phyloP scores from a whole-genome alignment of 1,140 invertebrate species.

The Stegodyphus dumicola region DNA sequence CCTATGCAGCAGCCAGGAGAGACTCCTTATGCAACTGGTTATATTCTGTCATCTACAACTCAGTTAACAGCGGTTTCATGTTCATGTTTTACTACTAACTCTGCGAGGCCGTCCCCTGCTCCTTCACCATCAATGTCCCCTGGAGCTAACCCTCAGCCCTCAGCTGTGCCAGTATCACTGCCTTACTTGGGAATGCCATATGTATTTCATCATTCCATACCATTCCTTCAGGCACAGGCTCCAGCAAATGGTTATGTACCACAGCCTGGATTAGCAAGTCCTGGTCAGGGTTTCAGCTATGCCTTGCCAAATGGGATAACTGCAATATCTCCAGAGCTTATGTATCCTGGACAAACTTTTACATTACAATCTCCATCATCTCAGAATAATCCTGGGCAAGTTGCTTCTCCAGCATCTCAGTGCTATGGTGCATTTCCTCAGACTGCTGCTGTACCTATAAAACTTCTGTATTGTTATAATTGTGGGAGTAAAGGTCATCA shows the following conservation, averaged over 20 bases:
- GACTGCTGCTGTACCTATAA: slow-evolving; percentile 48
- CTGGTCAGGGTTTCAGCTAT: slow-evolving; percentile 45
- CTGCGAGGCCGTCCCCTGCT: slow-evolving; percentile 46
- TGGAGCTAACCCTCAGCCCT: slow-evolving; percentile 22
- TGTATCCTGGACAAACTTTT: slow-evolving; percentile 55
- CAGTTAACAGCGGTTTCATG: slow-evolving; percentile 33
- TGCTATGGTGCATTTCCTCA: slow-evolving; percentile 75
- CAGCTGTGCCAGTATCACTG: slow-evolving; percentile 29
- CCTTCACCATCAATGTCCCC: slow-evolving; percentile 48
- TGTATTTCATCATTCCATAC: slow-evolving; percentile 55
- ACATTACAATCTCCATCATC: slow-evolving; percentile 48
- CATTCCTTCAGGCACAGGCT: slow-evolving; percentile 49
- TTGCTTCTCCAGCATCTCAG: slow-evolving; percentile 46
- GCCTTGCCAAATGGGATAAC: slow-evolving; percentile 60
- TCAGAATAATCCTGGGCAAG: slow-evolving; percentile 39
- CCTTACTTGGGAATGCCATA: slow-evolving; percentile 45
- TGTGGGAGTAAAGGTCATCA: slow-evolving; percentile 81
- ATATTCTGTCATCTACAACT: slow-evolving; percentile 22
- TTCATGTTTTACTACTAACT: slow-evolving; percentile 48
- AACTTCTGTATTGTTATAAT: slow-evolving; percentile 77
- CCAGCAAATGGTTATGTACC: slow-evolving; percentile 56
- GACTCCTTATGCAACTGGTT: slow-evolving; percentile 28
- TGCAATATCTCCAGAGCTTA: slow-evolving; percentile 60
- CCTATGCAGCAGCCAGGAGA: slow-evolving; percentile 1
- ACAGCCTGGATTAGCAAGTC: slow-evolving; percentile 35